Base-by-base conservation (phyloP, 1,140 invertebrate genomes). In the Cardiocondyla obscurior region DNA sequence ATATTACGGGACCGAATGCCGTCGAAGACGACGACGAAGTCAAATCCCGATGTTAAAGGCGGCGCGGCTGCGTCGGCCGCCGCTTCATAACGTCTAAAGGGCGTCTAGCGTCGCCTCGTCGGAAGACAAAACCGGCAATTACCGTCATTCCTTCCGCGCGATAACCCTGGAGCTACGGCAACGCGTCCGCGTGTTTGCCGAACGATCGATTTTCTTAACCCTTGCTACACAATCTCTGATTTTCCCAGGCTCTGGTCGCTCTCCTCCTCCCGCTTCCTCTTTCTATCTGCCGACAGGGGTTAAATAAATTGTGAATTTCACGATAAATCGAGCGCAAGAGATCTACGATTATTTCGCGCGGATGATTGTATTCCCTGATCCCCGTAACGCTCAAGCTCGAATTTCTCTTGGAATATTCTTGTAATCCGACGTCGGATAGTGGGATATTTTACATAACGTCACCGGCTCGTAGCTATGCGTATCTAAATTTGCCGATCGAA, bases 71-170 rank as follows among this genome's bases (percentile, higher is more conserved):
- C 55, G 70, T 12, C 72, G 30, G 60, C 53, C n/a, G 55, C 25
- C 72, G 60, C 81, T 83, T 77, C 81, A 83, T 83, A 82, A 82
- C 72, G 81, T 53, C 57, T 77, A 83, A 77, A 64, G 36, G 69
- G 36, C 72, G 55, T 64, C 81, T 62, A 62, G 42, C 57, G 81
- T 83, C 58, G 72, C 73, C 65, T 77, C 72, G 72, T 77, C 73
- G 73, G 65, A 77, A 83, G 73, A 77, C 72, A 83, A 82, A 82
- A 74, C 81, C 70, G 69, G 67, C 81, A 82, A 82, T 82, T 82
- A 73, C 58, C 81, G 57, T 77, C 60, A 76, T 83, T 83, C 81
- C 69, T 83, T 83, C 81, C 81, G 73, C 73, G 44, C 81, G 73
- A 83, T 83, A 83, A 83, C 58, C 73, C 55, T 51, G 57, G 55